Conservation (phyloP, 2,113 vertebrate species). For the Chloropsis cyanopogon region DNA sequence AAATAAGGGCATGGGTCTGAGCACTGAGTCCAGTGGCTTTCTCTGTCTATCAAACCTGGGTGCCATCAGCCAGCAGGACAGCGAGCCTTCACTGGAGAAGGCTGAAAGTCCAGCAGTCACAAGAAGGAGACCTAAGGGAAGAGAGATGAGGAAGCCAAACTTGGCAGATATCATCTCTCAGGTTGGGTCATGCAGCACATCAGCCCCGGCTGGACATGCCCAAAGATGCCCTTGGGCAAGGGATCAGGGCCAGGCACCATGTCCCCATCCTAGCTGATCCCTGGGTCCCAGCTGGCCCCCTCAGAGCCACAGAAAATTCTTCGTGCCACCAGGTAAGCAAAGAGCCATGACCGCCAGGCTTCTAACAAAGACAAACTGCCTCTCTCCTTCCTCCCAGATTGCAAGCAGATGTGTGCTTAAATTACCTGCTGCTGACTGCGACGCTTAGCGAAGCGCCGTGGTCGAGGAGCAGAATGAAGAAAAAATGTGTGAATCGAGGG, state of each 20-base stretch:
- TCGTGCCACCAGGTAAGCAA: constrained; percentile 13
- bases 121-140: neutral
- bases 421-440: constrained; percentile 51
- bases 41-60: neutral
- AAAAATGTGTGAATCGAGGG: constrained; percentile 16
- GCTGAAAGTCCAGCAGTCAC: neutral
- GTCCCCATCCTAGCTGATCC: neutral
- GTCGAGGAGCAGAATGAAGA: neutral
- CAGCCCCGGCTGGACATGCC: fast-evolving
- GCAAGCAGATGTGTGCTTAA: constrained; percentile 66
- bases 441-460: neutral
- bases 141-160: neutral
- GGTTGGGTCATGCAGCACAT: neutral
- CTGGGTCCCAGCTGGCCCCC: neutral
- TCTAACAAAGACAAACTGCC: constrained; percentile 47
- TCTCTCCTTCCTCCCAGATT: constrained; percentile 50
- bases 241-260: neutral
- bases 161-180: neutral
- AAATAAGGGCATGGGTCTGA: neutral
- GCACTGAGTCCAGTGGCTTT: fast-evolving
- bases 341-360: neutral
- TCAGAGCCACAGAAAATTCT: neutral
- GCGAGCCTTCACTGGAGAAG: fast-evolving
- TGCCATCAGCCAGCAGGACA: neutral
- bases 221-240: fast-evolving